These are phyloP conservation scores for Noctuana brunneofusca DNA, from an alignment of 2,888 invertebrate species.

Conservation along the genomic window DNA sequence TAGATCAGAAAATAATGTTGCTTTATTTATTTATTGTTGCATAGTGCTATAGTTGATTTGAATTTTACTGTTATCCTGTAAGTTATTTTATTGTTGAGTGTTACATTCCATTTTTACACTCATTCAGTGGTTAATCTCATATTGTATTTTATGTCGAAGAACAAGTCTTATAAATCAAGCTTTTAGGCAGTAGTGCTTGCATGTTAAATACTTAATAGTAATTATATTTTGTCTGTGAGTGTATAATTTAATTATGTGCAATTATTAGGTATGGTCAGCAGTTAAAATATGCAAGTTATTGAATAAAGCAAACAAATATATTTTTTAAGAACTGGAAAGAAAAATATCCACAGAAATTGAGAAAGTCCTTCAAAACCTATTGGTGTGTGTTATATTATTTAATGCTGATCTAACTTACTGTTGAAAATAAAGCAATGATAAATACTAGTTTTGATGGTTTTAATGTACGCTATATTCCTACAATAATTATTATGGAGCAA, in stretches of 20 bases:
- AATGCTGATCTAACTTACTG: conserved; percentile 36
- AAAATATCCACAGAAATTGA: not conserved
- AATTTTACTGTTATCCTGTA: conserved; percentile 37
- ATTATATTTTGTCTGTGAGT: conserved; percentile 35
- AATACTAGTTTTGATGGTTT: conserved; percentile 16
- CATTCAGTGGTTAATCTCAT: conserved; percentile 38
- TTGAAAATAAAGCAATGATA: conserved; percentile 42
- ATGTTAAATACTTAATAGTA: conserved; percentile 42
- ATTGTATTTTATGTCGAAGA: conserved; percentile 24
- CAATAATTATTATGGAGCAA: no score
- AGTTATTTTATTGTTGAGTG: conserved; percentile 35
- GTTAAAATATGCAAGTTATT: not conserved
- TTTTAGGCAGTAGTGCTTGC: conserved; percentile 49
- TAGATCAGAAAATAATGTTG: conserved; percentile 11
- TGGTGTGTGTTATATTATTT: not conserved
- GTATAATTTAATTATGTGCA: conserved; percentile 31
- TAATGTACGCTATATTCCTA: not conserved
- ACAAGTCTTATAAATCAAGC: conserved; percentile 38
- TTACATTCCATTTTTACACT: conserved; percentile 60
- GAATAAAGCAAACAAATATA: not conserved
- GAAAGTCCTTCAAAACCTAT: not conserved
- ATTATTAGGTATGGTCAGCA: conserved; percentile 32
- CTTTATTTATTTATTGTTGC: conserved; percentile 39
- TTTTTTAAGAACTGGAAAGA: not conserved
- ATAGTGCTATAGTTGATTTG: conserved; percentile 33